Conservation (phyloP, 2,113 vertebrate genomes). For the Actenoides lindsayi region DNA sequence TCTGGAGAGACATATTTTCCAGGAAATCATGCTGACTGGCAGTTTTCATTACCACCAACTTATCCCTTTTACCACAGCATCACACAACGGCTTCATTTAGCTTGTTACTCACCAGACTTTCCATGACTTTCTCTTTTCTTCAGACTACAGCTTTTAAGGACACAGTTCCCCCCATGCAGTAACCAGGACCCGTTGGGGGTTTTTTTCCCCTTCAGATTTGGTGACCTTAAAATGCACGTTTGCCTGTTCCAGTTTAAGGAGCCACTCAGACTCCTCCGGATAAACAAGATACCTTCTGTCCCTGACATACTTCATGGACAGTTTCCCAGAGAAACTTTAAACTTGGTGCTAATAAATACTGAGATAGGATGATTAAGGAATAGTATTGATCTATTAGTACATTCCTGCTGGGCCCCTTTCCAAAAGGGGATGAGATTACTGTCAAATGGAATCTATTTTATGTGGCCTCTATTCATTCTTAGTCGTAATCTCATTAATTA, state of each 20-base stretch:
- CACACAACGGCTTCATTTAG: constrained; percentile 15
- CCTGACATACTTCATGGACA: background rate
- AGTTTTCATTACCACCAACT: background rate
- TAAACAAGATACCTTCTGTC: background rate
- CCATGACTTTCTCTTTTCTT: background rate
- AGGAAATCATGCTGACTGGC: constrained; percentile 26
- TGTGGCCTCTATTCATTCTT: background rate
- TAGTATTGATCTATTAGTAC: background rate
- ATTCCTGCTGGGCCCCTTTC: background rate
- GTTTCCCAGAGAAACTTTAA: background rate
- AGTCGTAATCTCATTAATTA: background rate
- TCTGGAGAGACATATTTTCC: constrained; percentile 44
- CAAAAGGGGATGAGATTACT: background rate
- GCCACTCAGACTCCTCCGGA: background rate
- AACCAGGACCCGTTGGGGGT: background rate
- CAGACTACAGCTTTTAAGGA: background rate
- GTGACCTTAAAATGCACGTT: background rate
- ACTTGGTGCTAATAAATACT: background rate
- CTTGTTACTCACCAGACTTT: constrained; percentile 10
- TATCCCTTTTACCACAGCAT: background rate
- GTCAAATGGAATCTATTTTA: background rate
- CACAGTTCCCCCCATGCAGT: background rate
- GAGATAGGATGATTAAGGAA: background rate
- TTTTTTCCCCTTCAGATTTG: background rate
- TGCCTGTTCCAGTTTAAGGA: background rate